These are phyloP conservation scores for Craseonycteris thonglongyai DNA, from an alignment of 2,113 vertebrate genomes.

Conservation along the genomic window DNA sequence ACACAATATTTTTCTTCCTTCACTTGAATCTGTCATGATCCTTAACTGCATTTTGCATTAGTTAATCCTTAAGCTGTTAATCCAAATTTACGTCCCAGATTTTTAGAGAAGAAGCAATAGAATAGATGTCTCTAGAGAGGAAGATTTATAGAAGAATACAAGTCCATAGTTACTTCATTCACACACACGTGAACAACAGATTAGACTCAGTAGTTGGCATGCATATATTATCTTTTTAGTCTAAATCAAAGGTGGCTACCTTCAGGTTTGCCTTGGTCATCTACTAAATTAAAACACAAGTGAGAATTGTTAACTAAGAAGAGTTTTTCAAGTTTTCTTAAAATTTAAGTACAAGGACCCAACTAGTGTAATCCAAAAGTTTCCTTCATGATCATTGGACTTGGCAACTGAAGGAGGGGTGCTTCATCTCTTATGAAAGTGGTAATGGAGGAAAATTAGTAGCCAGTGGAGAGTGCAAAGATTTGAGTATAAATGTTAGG, in stretches of 20 bases:
- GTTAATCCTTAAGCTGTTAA: neutral
- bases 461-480: neutral
- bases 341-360: neutral
- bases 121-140: neutral
- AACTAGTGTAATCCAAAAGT: neutral
- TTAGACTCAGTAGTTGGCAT: neutral
- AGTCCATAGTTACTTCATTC: neutral
- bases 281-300: constrained; percentile 16
- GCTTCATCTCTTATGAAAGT: neutral
- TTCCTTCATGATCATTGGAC: neutral
- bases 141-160: neutral
- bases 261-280: neutral
- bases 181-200: neutral
- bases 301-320: neutral
- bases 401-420: neutral
- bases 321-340: neutral
- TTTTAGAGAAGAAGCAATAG: neutral
- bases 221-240: neutral
- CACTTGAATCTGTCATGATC: neutral
- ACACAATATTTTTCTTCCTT: neutral
- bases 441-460: neutral
- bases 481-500: neutral
- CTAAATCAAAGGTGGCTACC: neutral
- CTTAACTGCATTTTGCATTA: constrained; percentile 24
- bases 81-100: neutral